Evolutionary conservation across 2,113 vertebrate genomes (phyloP).

Genomic region (Hydrolagus affinis): DNA sequence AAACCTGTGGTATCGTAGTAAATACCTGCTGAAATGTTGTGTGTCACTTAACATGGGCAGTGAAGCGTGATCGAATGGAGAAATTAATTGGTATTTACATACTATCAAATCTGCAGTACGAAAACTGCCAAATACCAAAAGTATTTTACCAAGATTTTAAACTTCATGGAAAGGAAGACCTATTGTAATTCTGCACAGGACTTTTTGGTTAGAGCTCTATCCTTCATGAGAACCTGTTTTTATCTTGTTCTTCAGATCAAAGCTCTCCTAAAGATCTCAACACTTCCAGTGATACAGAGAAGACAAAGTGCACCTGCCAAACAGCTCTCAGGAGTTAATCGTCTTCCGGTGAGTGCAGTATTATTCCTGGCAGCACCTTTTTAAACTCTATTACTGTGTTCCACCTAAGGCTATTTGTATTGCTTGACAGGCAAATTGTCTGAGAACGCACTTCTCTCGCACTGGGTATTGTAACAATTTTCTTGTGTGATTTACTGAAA

Average conservation of each 20-base stretch:
- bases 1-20: too few relatives aligned
- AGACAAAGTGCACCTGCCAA: not conserved
- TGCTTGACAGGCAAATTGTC: not conserved
- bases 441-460: not conserved
- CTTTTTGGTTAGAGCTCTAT: not conserved
- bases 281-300: not conserved
- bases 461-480: conserved; percentile 14
- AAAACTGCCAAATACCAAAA: too few relatives aligned
- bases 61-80: too few relatives aligned
- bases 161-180: too few relatives aligned
- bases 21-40: too few relatives aligned
- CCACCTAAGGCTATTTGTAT: not conserved
- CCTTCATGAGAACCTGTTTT: not conserved
- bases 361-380: not conserved
- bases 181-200: not conserved
- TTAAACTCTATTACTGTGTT: not conserved
- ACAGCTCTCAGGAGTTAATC: not conserved
- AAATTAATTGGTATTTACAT: too few relatives aligned
- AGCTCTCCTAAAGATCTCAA: not conserved
- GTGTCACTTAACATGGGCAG: too few relatives aligned
- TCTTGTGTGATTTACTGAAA: not conserved
- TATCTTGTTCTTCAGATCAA: not conserved
- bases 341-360: not conserved
- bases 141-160: too few relatives aligned
- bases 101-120: too few relatives aligned